Conservation (phyloP, 2,888 invertebrate species). For the Physocephala rufipes region DNA sequence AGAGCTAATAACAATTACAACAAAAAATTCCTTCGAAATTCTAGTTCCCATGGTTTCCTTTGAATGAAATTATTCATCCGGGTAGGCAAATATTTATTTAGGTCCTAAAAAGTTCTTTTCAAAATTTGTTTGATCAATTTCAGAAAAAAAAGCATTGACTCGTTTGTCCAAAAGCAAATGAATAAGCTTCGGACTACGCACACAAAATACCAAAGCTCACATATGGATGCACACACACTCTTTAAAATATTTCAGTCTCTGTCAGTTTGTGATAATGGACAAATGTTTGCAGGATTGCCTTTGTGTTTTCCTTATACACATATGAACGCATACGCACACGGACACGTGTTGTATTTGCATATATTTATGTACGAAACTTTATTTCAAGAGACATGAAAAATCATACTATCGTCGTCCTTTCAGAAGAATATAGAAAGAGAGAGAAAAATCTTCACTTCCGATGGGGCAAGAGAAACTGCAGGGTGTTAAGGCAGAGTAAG, state of each 20-base stretch:
- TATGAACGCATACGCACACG: no score
- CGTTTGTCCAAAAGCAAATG: conserved; percentile 21
- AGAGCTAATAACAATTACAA: not conserved
- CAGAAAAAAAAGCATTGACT: no score
- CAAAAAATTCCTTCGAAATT: not conserved
- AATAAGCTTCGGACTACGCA: conserved; percentile 10
- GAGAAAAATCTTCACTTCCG: not conserved
- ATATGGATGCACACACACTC: not conserved
- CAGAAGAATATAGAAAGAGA: not conserved
- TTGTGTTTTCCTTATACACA: no score
- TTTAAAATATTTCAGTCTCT: no score
- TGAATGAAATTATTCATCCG: not conserved
- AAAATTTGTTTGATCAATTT: conserved; percentile 25
- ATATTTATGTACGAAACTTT: no score
- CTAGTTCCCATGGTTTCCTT: no score
- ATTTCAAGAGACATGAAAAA: not conserved
- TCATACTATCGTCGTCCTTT: not conserved
- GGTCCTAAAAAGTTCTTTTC: conserved; percentile 23
- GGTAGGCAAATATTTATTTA: conserved; percentile 22
- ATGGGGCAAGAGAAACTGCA: no score
- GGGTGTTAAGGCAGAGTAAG: not conserved
- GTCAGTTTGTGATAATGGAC: no score
- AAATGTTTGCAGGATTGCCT: no score
- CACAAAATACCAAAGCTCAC: not conserved
- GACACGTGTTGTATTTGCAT: no score